Evolutionary conservation across 1,140 invertebrate species (phyloP).

Genomic region (Microplitis demolitor): DNA sequence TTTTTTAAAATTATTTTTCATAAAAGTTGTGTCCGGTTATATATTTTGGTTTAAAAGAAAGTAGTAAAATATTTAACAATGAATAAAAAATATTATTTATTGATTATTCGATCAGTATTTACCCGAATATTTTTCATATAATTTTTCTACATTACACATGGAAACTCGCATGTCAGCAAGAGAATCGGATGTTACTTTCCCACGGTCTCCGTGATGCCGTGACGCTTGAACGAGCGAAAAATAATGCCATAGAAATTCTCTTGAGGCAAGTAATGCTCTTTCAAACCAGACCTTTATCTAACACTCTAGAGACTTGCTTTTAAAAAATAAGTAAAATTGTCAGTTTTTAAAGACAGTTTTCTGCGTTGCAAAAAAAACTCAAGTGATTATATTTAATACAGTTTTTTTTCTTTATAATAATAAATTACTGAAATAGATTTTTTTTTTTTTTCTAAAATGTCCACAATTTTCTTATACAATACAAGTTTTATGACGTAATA

Average conservation of each 20-base stretch:
- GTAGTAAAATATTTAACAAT: background rate
- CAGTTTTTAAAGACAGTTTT: too few relatives aligned
- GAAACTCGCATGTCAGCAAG: background rate
- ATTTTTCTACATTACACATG: background rate
- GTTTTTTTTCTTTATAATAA: background rate
- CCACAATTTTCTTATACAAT: background rate
- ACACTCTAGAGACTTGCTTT: too few relatives aligned
- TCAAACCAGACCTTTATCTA: background rate
- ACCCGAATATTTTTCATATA: background rate
- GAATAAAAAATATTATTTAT: background rate
- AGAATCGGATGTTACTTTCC: conserved; percentile 18
- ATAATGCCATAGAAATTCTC: conserved; percentile 12
- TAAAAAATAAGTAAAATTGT: too few relatives aligned
- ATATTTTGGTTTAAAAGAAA: too few relatives aligned
- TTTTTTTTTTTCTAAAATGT: too few relatives aligned
- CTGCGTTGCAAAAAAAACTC: too few relatives aligned
- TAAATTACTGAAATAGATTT: background rate
- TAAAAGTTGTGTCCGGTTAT: too few relatives aligned
- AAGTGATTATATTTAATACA: background rate
- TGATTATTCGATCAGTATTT: background rate
- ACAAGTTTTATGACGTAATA: background rate
- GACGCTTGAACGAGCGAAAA: conserved; percentile 11
- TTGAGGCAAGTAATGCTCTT: background rate
- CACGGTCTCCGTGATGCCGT: conserved; percentile 10
- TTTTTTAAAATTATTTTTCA: too few relatives aligned